Base-by-base conservation (phyloP, 2,797 vertebrate genomes). In the Threskiornis aethiopicus region DNA sequence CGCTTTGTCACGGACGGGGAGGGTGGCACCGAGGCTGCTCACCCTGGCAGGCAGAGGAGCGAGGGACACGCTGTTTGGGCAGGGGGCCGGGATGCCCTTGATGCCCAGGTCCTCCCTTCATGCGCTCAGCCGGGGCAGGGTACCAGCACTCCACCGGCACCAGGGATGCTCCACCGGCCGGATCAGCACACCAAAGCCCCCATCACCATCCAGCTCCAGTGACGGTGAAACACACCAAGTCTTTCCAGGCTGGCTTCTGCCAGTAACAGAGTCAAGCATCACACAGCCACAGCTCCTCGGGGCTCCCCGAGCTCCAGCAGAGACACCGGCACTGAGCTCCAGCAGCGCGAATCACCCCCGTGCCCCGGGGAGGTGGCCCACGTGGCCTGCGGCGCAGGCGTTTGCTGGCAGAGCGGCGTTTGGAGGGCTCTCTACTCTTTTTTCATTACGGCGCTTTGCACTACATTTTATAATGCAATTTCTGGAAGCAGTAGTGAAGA, bases 1-100 rank as follows among this genome's bases (percentile, higher is more conserved):
- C 1, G 6, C 44, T 54, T 83, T 77, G 47, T 42, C 59, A 26
- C 59, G 2, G 2, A 2, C 0, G 5, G 33, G 25, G 49, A 75
- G n/a, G 21, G 13, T 41, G 62, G 17, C 49, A 41, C 29, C 3
- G 4, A 31, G 61, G 28, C 33, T 13, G 33, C 72, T 51, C 54
- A 8, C 19, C 13, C 13, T 22, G 35, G 29, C 0, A 1, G 33
- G n/a, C 51, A 70, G n/a, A 52, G n/a, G 46, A 18, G 19, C 0
- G 2, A 35, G 19, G 61, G 66, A 33, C 31, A 2, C 4, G 3
- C 55, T 1, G 20, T 47, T 54, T 77, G 76, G 14, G 20, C 66
- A 66, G n/a, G 66, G 14, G 20, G 3, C 67, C 3, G 6, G 57
- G 35, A 9, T 66, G 65, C 35, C 31, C 59, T 65, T 2, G 3